Base-by-base conservation (phyloP, 2,888 invertebrate genomes). In the Platerodrilus igneus region DNA sequence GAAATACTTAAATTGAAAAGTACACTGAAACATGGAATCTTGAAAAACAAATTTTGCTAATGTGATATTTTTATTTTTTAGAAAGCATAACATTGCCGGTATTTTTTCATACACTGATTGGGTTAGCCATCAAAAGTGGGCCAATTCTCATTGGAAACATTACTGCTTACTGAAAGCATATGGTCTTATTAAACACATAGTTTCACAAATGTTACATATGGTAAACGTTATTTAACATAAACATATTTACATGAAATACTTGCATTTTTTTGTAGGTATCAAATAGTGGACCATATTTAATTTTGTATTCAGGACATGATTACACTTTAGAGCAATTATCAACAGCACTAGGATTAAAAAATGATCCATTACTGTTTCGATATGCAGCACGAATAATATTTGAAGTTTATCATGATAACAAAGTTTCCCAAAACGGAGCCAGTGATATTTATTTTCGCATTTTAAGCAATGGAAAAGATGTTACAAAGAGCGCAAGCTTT, bases 321-420 rank as follows among this genome's bases (percentile, higher is more conserved):
- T 85, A 87, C 58, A 94, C 94, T 0, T 60, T 95, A 20, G 86
- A 90, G 56, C 87, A 90, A 48, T 67, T 95, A 20, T 78, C 87
- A 2, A 73, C 85, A 2, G 87, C 91, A 0, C 63, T 95, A 29
- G 92, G 93, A 0, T 66, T 90, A 2, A 71, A 68, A 11, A 74
- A 72, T 38, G 75, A 77, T 41, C 75, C 77, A 28, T 77, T 82
- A 8, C 76, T 84, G 46, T 83, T 93, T 27, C 81, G 85, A 13
- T 96, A 92, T 63, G 93, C 91, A 0, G 83, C 93, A 0, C 73
- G 95, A 35, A 73, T 95, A 53, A 78, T 90, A 2, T 83, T 95
- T 51, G 95, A 96, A 67, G 81, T 94, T 1, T 92, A 91, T 57
- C 80, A 82, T 51, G 82, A 81, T 49, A 71, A 83, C 66, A 65